Base-by-base conservation (phyloP, 2,888 invertebrate species). In the Mesorhabditis spiculigera region DNA sequence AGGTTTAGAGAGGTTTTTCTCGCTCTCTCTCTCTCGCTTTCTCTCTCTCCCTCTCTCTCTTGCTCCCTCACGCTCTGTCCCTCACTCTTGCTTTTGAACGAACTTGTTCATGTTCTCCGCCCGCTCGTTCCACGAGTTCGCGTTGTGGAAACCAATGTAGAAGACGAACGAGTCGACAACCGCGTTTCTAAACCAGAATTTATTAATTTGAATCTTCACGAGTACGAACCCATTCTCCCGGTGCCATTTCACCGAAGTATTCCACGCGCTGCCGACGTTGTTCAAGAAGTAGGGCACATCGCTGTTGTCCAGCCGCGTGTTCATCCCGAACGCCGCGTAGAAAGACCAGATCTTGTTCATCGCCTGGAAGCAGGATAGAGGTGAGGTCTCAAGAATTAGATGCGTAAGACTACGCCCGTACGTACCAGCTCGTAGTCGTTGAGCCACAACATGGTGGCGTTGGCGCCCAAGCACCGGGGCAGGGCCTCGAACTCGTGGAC, bases 371-470 rank as follows among this genome's bases (percentile, higher is more conserved):
- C 61, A 8, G 16, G 41, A 3, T 62, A 16, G 41, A 41, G 13
- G n/a, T 63, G 10, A 13, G 8, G 8, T 50, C n/a, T 3, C n/a
- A 2, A 13, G 58, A 13, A 16, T 13, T 58, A 58, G 10, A 13
- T n/a, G 1, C n/a, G 43, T 65, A n/a, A 4, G 3, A 8, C 41
- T 63, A n/a, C 16, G 41, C 8, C 4, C 5, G 28, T 5, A n/a
- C 66, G 6, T 41, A 71, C 71, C 66, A 63, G 58, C 28, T 68
- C 68, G 42, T 75, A 75, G 61, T 74, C 71, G 58, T 70, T 67
- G n/a, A 75, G 69, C 73, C 73, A 75, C n/a, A 75, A 58, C 45
- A 72, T 66, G 4, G 75, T 75, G 16, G 72, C 67, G 8, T 67
- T 67, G 45, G 63, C 58, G 41, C 75, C 75, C 41, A 75, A 67